Conservation (phyloP, 2,113 vertebrate species). For the Paratilapia polleni region DNA sequence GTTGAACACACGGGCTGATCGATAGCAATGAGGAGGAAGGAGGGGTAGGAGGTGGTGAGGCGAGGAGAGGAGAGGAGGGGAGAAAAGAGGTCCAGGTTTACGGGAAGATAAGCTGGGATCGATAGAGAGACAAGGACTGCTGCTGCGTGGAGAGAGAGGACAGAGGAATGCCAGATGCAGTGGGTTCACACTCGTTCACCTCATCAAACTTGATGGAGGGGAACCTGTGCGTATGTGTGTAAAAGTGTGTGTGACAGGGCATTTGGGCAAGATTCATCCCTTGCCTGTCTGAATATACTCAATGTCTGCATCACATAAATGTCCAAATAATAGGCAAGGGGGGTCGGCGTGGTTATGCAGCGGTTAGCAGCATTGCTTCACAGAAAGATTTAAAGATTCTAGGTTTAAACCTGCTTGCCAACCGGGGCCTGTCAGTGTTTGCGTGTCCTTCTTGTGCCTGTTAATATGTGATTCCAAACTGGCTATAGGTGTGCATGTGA, state of each 20-base stretch:
- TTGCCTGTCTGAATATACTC: background rate
- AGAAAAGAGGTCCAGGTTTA: slow-evolving; percentile 64
- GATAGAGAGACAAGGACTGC: slow-evolving; percentile 62
- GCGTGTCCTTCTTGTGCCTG: background rate
- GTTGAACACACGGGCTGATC: slow-evolving; percentile 65
- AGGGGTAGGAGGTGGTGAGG: slow-evolving; percentile 27
- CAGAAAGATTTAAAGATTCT: background rate
- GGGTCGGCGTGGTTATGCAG: background rate
- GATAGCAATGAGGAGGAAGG: slow-evolving; percentile 59
- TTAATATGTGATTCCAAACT: background rate
- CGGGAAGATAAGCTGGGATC: slow-evolving; percentile 76
- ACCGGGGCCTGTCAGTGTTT: background rate
- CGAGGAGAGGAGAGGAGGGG: slow-evolving; percentile 19
- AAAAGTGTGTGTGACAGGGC: background rate
- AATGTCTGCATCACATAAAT: background rate
- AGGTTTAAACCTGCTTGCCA: background rate
- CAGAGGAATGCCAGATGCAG: slow-evolving; percentile 47
- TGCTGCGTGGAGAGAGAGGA: slow-evolving; percentile 43
- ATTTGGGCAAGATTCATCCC: background rate
- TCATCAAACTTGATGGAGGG: slow-evolving; percentile 52
- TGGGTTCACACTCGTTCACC: slow-evolving; percentile 43
- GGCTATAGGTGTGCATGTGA: background rate
- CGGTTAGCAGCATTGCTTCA: background rate
- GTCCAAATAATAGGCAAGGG: background rate
- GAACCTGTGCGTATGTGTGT: slow-evolving; percentile 7